Conservation (phyloP, 2,888 invertebrate genomes). For the Cybosia mesomella region DNA sequence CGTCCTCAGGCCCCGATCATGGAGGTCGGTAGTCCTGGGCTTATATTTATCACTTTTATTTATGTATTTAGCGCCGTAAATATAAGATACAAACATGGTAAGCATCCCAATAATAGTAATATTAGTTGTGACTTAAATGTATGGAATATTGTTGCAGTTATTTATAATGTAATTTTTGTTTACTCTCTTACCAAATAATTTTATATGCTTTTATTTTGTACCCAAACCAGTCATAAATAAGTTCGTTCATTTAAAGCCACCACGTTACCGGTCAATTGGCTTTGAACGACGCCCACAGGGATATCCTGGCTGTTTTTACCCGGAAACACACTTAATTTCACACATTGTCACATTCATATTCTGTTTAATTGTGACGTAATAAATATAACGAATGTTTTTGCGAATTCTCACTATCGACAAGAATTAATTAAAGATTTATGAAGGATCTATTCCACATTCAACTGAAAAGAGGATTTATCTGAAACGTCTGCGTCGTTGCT, state of each 20-base stretch:
- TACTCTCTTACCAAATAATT: not conserved
- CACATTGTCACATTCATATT: not conserved
- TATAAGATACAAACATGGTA: too few relatives aligned
- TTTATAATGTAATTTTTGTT: too few relatives aligned
- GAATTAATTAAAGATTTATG: not conserved
- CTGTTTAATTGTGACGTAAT: not conserved
- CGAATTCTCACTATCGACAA: not conserved
- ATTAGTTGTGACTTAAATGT: too few relatives aligned
- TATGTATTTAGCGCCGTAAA: too few relatives aligned
- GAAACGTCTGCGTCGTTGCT: too few relatives aligned
- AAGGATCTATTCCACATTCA: too few relatives aligned
- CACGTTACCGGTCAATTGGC: not conserved
- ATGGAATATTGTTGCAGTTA: too few relatives aligned
- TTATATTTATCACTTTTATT: too few relatives aligned
- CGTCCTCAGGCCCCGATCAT: too few relatives aligned
- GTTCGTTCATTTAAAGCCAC: not conserved
- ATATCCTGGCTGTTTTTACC: not conserved
- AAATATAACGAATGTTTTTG: not conserved
- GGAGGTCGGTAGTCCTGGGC: too few relatives aligned
- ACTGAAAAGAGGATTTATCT: too few relatives aligned
- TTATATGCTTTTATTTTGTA: not conserved
- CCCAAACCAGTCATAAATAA: not conserved
- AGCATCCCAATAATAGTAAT: too few relatives aligned
- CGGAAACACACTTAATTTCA: not conserved
- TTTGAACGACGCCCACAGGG: not conserved